These are phyloP conservation scores for Alcis repandata DNA, from an alignment of 2,888 invertebrate genomes.

Conservation along the genomic window DNA sequence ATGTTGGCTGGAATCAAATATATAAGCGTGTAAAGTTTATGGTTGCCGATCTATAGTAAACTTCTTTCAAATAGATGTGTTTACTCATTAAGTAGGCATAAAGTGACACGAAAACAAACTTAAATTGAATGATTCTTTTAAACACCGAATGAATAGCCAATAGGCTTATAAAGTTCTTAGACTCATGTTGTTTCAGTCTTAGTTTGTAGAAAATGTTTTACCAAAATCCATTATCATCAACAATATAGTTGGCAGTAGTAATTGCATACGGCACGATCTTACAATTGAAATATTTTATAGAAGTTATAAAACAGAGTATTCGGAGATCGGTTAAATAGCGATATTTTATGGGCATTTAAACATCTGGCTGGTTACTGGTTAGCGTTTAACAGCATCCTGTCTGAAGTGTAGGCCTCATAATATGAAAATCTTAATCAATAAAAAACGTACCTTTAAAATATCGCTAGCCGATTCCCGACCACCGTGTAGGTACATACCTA, in stretches of 20 bases:
- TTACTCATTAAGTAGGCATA: background rate
- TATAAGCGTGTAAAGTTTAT: too few relatives aligned
- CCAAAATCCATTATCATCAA: slow-evolving; percentile 7
- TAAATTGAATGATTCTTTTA: slow-evolving; percentile 10
- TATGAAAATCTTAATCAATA: too few relatives aligned
- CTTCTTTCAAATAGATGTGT: too few relatives aligned
- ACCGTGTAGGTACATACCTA: slow-evolving; percentile 8
- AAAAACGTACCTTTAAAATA: background rate
- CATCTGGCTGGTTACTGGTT: too few relatives aligned
- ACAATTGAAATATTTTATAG: slow-evolving; percentile 17
- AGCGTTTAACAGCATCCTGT: too few relatives aligned
- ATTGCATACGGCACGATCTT: slow-evolving; percentile 49
- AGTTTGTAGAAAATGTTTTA: slow-evolving; percentile 25
- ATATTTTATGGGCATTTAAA: background rate
- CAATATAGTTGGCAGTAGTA: background rate
- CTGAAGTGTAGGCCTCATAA: too few relatives aligned
- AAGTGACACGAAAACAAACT: background rate
- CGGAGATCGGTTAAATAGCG: background rate
- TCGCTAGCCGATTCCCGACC: background rate
- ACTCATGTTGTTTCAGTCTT: slow-evolving; percentile 34
- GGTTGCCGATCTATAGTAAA: too few relatives aligned
- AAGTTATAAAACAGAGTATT: background rate
- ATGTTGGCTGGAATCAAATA: too few relatives aligned
- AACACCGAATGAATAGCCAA: slow-evolving; percentile 26
- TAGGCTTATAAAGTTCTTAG: slow-evolving; percentile 35